Conservation (phyloP, 2,888 invertebrate species). For the Metacarcinus magister region DNA sequence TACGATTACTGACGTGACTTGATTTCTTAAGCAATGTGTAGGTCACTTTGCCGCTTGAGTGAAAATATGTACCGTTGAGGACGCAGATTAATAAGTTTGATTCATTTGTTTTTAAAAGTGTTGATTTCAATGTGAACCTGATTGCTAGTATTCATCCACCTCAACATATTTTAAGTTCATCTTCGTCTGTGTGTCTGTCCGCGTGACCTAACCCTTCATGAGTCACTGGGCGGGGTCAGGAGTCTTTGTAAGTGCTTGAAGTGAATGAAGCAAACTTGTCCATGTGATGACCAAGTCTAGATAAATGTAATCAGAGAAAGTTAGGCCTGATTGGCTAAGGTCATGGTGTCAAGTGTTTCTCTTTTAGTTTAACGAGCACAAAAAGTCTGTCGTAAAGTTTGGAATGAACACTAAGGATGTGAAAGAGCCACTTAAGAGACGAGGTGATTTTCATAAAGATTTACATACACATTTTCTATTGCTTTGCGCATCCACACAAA, state of each 20-base stretch:
- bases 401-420: background rate
- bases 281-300: background rate
- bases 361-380: slow-evolving; percentile 31
- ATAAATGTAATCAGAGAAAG: background rate
- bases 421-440: background rate
- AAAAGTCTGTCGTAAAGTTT: background rate
- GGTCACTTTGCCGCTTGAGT: background rate
- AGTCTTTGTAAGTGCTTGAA: background rate
- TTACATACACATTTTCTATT: background rate
- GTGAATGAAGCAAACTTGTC: background rate
- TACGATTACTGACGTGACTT: background rate
- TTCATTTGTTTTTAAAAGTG: too few relatives aligned
- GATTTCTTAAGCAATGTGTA: background rate
- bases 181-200: background rate
- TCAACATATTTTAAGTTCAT: too few relatives aligned
- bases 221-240: background rate
- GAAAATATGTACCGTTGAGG: background rate
- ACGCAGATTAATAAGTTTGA: background rate
- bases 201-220: background rate
- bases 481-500: background rate
- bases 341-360: slow-evolving; percentile 18
- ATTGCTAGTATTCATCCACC: background rate
- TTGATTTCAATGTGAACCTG: background rate
- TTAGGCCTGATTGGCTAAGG: background rate
- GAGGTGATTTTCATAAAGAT: background rate